phyloP scores from a whole-genome alignment of 92 coral and sea anemone species.

The Parazoanthus swiftii region DNA sequence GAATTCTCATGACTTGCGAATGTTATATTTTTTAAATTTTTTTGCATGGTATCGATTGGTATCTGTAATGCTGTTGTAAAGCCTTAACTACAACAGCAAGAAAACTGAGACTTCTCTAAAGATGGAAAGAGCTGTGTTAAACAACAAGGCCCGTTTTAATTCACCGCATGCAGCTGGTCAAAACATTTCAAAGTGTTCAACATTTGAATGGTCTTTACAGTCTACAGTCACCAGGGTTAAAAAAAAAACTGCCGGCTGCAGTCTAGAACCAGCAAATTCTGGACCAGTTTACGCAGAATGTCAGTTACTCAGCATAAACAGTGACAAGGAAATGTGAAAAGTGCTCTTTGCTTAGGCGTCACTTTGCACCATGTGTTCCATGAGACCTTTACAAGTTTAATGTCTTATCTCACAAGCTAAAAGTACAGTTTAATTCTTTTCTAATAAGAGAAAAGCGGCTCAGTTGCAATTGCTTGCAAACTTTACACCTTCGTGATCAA shows the following conservation, averaged over 20 bases:
- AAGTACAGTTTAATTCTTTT: background rate
- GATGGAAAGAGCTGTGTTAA: background rate
- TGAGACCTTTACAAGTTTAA: background rate
- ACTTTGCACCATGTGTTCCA: too few species aligned
- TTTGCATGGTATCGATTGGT: too few species aligned
- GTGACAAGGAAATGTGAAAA: background rate
- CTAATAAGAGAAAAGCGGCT: background rate
- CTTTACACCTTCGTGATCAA: background rate
- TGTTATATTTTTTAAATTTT: background rate
- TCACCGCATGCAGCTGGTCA: background rate
- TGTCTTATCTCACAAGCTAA: background rate
- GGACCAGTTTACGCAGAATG: background rate
- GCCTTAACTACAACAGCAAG: background rate
- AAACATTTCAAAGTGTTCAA: background rate
- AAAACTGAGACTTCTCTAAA: background rate
- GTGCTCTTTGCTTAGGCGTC: too few species aligned
- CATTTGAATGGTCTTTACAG: background rate
- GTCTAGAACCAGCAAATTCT: background rate
- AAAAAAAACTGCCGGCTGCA: background rate
- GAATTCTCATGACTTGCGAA: background rate
- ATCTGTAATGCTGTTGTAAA: background rate
- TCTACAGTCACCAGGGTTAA: background rate
- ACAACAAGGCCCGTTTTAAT: background rate
- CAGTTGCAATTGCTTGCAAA: background rate
- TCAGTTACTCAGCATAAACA: background rate